Evolutionary conservation across 2,797 vertebrate species (phyloP), one percentile per base, ranked within the genome.

Genomic region (Cossypha caffra): DNA sequence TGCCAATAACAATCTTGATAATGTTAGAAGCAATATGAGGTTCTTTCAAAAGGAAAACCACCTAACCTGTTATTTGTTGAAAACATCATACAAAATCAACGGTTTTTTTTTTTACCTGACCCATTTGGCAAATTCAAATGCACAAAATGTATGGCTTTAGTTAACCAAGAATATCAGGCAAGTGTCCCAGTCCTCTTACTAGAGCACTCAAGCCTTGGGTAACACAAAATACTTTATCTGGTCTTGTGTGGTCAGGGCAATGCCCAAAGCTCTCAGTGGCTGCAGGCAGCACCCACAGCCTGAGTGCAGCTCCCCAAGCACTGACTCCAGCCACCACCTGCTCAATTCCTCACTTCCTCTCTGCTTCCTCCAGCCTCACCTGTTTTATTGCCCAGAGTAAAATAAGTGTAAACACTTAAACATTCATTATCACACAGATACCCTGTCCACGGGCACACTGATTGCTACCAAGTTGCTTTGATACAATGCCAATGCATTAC

Each of bases 401-500:
- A 80, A 51, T 0, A 0, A 68, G 7, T 4, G 33, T 21, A 45
- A 90, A 67, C 45, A 50, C 43, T 43, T 50, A 7, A 47, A 64
- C 26, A 13, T 10, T 42, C 43, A 51, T n/a, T 64, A 59, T 10
- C 40, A 13, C 58, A 35, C 64, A 18, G 86, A 47, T 59, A 67
- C 35, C 33, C 20, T 24, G 17, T 71, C 37, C 1, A 1, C 0
- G 0, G 51, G n/a, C 35, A 76, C 77, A n/a, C 4, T 11, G 57
- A 61, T 35, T 2, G 1, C 2, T 23, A 38, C n/a, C 68, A 47
- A 57, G 29, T 52, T 0, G 0, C 57, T 79, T 19, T 28, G 61
- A 42, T 18, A 40, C 48, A n/a, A 47, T 16, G 68, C 67, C 71
- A 93, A 93, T 24, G 15, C 19, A 9, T 13, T 24, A 59, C 33